Evolutionary conservation across 2,888 invertebrate genomes (phyloP).

Genomic region (Aspidiotus destructor): DNA sequence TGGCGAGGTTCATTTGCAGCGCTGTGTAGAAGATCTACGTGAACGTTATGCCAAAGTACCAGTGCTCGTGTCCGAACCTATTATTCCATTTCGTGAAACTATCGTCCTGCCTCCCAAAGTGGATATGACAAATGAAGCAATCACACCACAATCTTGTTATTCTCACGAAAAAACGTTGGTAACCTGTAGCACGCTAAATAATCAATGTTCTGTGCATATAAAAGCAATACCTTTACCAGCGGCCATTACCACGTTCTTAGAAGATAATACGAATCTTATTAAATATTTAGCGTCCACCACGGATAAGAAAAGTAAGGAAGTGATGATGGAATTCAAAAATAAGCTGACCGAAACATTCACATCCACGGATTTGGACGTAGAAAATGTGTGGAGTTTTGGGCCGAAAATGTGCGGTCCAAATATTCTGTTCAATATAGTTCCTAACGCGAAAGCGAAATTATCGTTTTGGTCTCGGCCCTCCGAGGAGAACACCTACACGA

Average conservation of each 20-base stretch:
- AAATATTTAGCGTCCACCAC: constrained; percentile 45
- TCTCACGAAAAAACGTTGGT: constrained; percentile 39
- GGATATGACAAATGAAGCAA: constrained; percentile 74
- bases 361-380: constrained; percentile 44
- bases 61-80: constrained; percentile 85
- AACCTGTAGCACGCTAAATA: constrained; percentile 58
- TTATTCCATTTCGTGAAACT: constrained; percentile 93
- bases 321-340: constrained; percentile 18
- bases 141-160: neutral
- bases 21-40: constrained; percentile 85
- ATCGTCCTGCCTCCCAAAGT: constrained; percentile 67
- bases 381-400: constrained; percentile 84
- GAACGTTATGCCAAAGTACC: constrained; percentile 71
- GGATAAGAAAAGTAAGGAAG: constrained; percentile 7
- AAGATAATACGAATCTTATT: constrained; percentile 59
- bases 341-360: constrained; percentile 30
- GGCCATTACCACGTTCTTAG: constrained; percentile 58
- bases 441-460: constrained; percentile 45
- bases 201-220: constrained; percentile 60
- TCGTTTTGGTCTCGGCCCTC: constrained; percentile 33
- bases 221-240: constrained; percentile 68
- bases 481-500: constrained; percentile 37
- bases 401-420: constrained; percentile 83
- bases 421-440: constrained; percentile 74
- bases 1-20: constrained; percentile 92